Conservation (phyloP, 2,797 vertebrate genomes). For the Varecia variegata region DNA sequence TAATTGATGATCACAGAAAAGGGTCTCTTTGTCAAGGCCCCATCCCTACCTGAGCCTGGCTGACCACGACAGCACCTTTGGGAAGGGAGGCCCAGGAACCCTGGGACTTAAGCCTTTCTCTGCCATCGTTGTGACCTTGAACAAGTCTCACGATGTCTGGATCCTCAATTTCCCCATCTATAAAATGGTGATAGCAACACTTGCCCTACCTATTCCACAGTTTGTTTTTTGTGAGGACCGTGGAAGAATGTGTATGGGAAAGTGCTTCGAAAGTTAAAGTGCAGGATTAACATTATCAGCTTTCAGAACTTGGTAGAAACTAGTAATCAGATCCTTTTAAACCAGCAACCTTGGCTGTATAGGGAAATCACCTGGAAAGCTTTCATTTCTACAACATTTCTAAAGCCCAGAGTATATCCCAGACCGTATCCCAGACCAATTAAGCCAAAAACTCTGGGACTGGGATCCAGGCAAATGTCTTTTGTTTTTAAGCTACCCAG, state of each 20-base stretch:
- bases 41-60: not conserved
- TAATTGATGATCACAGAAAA: not conserved
- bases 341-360: not conserved
- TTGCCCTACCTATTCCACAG: not conserved
- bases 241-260: not conserved
- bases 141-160: not conserved
- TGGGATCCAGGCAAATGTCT: not conserved
- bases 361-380: not conserved
- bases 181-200: not conserved
- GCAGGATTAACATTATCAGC: not conserved
- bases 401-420: not conserved
- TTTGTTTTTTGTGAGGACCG: not conserved
- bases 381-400: not conserved
- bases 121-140: not conserved
- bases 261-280: not conserved
- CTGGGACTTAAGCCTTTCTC: not conserved
- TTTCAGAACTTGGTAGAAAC: not conserved
- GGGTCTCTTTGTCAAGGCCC: not conserved
- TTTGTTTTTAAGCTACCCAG: not conserved
- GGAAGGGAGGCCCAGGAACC: not conserved
- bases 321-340: not conserved
- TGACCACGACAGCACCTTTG: not conserved
- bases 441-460: not conserved
- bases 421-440: not conserved
- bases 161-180: not conserved